These are phyloP conservation scores for Spisula solida DNA, from an alignment of 2,888 invertebrate genomes.

Conservation along the genomic window DNA sequence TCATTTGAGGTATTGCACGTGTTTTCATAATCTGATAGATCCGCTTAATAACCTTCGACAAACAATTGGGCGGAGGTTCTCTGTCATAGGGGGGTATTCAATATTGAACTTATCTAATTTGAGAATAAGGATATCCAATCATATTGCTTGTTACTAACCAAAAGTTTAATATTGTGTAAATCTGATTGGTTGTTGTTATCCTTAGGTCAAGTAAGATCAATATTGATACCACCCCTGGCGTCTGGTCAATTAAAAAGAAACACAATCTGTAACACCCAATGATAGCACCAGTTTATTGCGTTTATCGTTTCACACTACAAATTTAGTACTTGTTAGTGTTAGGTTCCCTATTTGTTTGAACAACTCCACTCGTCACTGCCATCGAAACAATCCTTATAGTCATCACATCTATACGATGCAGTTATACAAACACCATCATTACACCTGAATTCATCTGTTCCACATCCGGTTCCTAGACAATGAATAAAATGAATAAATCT, in stretches of 20 bases:
- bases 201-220: no score
- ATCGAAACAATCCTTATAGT: constrained; percentile 90
- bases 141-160: no score
- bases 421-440: not conserved
- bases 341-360: constrained; percentile 51
- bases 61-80: no score
- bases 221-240: no score
- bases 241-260: not conserved
- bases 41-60: not conserved
- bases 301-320: not conserved
- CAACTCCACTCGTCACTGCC: constrained; percentile 92
- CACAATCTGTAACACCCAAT: not conserved
- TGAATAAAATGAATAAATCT: not conserved
- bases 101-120: no score
- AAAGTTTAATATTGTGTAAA: no score
- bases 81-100: no score
- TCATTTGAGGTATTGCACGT: no score
- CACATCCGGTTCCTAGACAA: not conserved
- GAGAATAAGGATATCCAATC: no score
- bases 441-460: not conserved
- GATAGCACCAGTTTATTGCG: no score
- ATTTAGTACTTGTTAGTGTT: not conserved
- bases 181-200: no score
- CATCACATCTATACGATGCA: constrained; percentile 89
- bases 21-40: not conserved